Conservation (phyloP, 1,140 invertebrate species). For the Aphelenchoides avenae region DNA sequence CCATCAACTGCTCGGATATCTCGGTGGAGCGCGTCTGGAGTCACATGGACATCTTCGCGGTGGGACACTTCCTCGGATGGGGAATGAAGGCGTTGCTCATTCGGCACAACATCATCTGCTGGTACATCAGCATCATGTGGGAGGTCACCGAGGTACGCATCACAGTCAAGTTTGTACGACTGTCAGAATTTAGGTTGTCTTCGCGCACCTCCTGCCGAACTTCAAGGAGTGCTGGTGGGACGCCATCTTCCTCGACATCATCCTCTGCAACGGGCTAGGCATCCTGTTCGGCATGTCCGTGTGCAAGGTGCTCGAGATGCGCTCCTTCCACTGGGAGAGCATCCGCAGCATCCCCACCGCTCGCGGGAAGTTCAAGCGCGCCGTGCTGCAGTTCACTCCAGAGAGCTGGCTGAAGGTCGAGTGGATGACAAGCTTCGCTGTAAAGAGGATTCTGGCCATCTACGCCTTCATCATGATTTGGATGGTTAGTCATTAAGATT, state of each 20-base stretch:
- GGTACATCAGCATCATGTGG: slow-evolving; percentile 98
- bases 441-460: slow-evolving; percentile 87
- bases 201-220: slow-evolving; percentile 93
- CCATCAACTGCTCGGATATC: slow-evolving; percentile 91
- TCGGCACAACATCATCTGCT: slow-evolving; percentile 88
- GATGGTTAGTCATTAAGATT: slow-evolving; percentile 66
- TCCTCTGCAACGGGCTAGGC: slow-evolving; percentile 92
- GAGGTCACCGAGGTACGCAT: slow-evolving; percentile 82
- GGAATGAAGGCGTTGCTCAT: slow-evolving; percentile 91
- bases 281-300: slow-evolving; percentile 89
- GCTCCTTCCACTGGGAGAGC: slow-evolving; percentile 97
- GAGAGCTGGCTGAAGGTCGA: slow-evolving; percentile 87
- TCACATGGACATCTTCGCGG: slow-evolving; percentile 92
- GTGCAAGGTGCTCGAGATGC: slow-evolving; percentile 82
- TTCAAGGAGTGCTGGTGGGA: slow-evolving; percentile 99
- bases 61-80: slow-evolving; percentile 94
- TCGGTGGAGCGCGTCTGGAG: slow-evolving; percentile 79
- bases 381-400: slow-evolving; percentile 93
- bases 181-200: slow-evolving; percentile 70
- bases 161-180: neutral
- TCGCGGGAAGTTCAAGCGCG: slow-evolving; percentile 89
- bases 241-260: slow-evolving; percentile 85
- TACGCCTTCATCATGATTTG: slow-evolving; percentile 91
- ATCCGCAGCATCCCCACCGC: slow-evolving; percentile 93
- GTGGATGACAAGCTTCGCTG: slow-evolving; percentile 91